Percentiles rank a stretch among this genome's conserved stretches.
Evolutionary conservation across 2,888 invertebrate species (phyloP).

Genomic region (Tipula unca): DNA sequence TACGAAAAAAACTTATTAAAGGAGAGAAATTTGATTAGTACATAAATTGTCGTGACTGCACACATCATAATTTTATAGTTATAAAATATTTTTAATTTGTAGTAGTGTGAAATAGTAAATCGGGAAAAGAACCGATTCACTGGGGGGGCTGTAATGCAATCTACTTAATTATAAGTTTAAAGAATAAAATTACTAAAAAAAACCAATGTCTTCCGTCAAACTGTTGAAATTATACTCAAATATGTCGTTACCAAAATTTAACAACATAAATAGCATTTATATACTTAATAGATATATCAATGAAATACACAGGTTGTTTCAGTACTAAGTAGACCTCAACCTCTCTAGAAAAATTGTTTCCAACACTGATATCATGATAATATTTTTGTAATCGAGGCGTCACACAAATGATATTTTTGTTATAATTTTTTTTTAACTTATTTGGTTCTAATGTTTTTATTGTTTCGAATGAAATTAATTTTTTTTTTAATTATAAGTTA

Average conservation of each 20-base stretch:
- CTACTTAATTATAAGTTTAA: not conserved
- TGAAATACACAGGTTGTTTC: not conserved
- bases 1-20: not conserved
- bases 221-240: not conserved
- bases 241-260: not conserved
- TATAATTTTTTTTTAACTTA: not conserved
- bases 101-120: not conserved
- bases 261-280: too few relatives aligned
- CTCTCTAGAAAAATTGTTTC: not conserved
- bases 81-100: not conserved
- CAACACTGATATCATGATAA: not conserved
- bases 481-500: not conserved
- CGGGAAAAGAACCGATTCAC: not conserved
- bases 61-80: not conserved
- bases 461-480: not conserved
- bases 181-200: not conserved
- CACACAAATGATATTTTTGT: conserved; percentile 8
- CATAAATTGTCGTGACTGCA: not conserved
- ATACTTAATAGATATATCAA: not conserved
- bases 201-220: not conserved
- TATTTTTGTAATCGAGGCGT: not conserved
- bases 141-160: not conserved
- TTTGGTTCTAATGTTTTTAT: not conserved
- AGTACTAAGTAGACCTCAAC: not conserved
- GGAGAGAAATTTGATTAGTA: not conserved